A percentile compares a stretch with the other conserved stretches of the same genome.
Conservation (phyloP, 2,888 invertebrate species). For the Cynaeus angustus region DNA sequence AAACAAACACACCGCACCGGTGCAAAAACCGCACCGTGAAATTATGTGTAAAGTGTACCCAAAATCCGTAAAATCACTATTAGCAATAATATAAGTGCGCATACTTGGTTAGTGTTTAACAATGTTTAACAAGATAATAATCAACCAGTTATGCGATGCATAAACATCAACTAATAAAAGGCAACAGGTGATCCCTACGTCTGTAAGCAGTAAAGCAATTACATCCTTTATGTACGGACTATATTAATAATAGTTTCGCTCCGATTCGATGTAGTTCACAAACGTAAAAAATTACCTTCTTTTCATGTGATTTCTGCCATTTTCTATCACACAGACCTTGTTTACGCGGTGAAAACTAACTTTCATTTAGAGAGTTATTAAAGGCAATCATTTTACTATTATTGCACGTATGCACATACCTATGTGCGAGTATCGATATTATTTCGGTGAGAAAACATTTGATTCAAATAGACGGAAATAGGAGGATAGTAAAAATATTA, state of each 20-base stretch:
- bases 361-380: slow-evolving; percentile 52
- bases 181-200: no score
- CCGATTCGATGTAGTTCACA: slow-evolving; percentile 23
- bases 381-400: slow-evolving; percentile 48
- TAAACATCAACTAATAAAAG: no score
- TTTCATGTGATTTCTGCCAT: slow-evolving; percentile 35
- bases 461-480: background rate
- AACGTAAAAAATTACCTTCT: slow-evolving; percentile 28
- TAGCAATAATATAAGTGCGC: background rate
- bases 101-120: background rate
- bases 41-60: slow-evolving; percentile 8
- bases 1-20: slow-evolving; percentile 22
- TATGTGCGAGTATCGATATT: slow-evolving; percentile 29
- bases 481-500: no score
- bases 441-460: slow-evolving; percentile 33
- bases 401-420: slow-evolving; percentile 39
- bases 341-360: slow-evolving; percentile 48
- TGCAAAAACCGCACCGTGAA: slow-evolving; percentile 37
- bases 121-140: no score
- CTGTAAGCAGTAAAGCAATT: background rate
- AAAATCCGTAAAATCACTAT: slow-evolving; percentile 29
- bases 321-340: slow-evolving; percentile 50
- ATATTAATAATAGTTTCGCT: slow-evolving; percentile 3
- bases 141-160: no score
- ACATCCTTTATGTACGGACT: background rate